Base-by-base conservation (phyloP, 2,888 invertebrate species). In the Ctena decussata region DNA sequence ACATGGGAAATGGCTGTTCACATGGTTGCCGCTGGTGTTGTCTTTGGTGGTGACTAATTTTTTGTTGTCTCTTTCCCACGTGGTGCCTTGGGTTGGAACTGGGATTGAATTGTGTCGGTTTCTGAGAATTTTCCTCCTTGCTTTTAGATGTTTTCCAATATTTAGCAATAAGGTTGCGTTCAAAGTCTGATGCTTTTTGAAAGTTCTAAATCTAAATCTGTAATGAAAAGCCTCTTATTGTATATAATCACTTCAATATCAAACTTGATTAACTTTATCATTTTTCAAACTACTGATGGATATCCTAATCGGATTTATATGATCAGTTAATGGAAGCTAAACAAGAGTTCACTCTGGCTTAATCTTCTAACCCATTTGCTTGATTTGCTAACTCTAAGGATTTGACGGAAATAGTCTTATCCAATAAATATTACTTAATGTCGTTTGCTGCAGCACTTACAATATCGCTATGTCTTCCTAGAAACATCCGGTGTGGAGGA, bases 401-500 rank as follows among this genome's bases (percentile, higher is more conserved):
- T 65, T 65, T 35, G 35, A 24, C 65, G 65, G 65, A 35, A 65
- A 65, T 35, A 3, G 65, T 65, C 65, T 65, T 65, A 65, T 65
- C 65, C 65, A 65, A 65, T 65, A 35, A 65, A 65, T 65, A 35
- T 65, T 65, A 65, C 35, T 65, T 65, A 27, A 65, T 65, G 24
- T 65, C 32, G 21, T 65, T 65, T 65, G 65, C 18, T 35, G 65
- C 35, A 1, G 35, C 35, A 24, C 35, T 65, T 65, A 35, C 30
- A 30, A 65, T 24, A 65, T 35, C 35, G 21, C 65, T 3, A 35
- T 35, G 35, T 35, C 65, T 65, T 65, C 65, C 65, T 35, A 30
- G 65, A 65, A 65, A 18, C 30, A n/a, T 65, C 65, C 65, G 65
- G 65, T 65, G 21, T 65, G 35, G 75, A 80, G 80, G 75, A 75